A percentile compares a stretch with the other conserved stretches of the same genome.
phyloP scores from a whole-genome alignment of 1,140 invertebrate species.

The Zeugodacus cucurbitae region DNA sequence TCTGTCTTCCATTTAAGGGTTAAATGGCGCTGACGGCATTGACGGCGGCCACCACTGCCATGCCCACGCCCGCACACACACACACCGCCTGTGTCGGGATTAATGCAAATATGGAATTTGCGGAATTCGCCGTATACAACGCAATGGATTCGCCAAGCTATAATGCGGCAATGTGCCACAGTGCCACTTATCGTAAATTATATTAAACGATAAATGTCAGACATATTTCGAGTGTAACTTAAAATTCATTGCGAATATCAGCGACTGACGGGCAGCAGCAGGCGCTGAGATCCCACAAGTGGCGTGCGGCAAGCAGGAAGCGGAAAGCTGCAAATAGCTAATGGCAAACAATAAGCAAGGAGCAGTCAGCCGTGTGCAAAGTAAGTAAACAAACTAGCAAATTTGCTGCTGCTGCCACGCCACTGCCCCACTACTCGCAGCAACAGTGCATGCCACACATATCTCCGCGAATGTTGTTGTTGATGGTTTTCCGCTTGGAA shows the following conservation, averaged over 20 bases:
- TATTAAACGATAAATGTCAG: conserved; percentile 39
- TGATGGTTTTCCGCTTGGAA: conserved; percentile 13
- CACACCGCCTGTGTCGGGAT: background rate
- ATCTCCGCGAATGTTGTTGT: background rate
- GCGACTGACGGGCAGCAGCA: conserved; percentile 29
- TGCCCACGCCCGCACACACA: background rate
- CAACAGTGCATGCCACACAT: background rate
- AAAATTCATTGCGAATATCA: conserved; percentile 38
- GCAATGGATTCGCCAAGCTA: background rate
- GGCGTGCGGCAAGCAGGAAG: background rate
- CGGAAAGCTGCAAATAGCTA: background rate
- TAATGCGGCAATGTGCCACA: background rate
- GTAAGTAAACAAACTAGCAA: conserved; percentile 37
- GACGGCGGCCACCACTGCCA: background rate
- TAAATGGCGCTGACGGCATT: conserved; percentile 29
- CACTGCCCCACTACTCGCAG: background rate
- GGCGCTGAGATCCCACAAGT: background rate
- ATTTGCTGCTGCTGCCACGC: background rate
- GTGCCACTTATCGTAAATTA: conserved; percentile 38
- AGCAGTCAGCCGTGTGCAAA: conserved; percentile 16
- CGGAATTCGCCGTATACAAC: conserved; percentile 2
- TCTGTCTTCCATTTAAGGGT: background rate
- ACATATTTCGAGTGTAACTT: conserved; percentile 33
- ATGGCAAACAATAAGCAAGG: conserved; percentile 10
- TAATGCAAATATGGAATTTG: conserved; percentile 32